These are phyloP conservation scores for Hirtodrosophila trivittata DNA, from an alignment of 2,888 invertebrate genomes.

Conservation along the genomic window DNA sequence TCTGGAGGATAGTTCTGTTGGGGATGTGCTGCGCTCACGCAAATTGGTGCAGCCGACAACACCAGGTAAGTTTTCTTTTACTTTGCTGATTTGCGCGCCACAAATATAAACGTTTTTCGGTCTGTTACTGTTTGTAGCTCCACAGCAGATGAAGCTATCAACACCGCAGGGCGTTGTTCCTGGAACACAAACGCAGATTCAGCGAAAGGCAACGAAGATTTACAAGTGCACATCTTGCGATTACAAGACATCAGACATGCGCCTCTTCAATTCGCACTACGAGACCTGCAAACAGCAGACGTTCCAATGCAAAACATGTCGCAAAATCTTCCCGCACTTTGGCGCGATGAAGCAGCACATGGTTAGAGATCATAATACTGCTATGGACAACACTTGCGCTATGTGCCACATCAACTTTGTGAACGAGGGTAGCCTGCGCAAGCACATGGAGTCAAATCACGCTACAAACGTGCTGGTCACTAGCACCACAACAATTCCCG, in stretches of 20 bases:
- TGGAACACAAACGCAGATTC: constrained; percentile 73
- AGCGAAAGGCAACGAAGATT: constrained; percentile 82
- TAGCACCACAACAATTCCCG: constrained; percentile 80
- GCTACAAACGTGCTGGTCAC: constrained; percentile 82
- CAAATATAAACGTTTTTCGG: neutral
- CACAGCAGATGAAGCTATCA: constrained; percentile 70
- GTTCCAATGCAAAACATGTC: constrained; percentile 84
- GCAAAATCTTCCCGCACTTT: constrained; percentile 82
- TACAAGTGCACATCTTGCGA: constrained; percentile 84
- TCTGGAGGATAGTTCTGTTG: constrained; percentile 59
- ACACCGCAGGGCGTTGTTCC: constrained; percentile 48
- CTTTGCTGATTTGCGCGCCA: no score
- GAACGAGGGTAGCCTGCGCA: constrained; percentile 82
- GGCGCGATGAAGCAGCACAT: constrained; percentile 83
- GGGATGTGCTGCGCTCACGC: constrained; percentile 63
- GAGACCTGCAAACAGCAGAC: constrained; percentile 84
- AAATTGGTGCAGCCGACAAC: constrained; percentile 76
- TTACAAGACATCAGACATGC: constrained; percentile 84
- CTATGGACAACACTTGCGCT: constrained; percentile 82
- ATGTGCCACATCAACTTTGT: constrained; percentile 83
- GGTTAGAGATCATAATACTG: constrained; percentile 82
- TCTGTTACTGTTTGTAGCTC: no score
- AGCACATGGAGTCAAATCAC: constrained; percentile 84
- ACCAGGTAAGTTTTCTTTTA: constrained; percentile 74
- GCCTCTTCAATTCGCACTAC: constrained; percentile 83